Evolutionary conservation across 2,113 vertebrate species (phyloP), one percentile per base, ranked within the genome.

Genomic region (Zingel zingel): DNA sequence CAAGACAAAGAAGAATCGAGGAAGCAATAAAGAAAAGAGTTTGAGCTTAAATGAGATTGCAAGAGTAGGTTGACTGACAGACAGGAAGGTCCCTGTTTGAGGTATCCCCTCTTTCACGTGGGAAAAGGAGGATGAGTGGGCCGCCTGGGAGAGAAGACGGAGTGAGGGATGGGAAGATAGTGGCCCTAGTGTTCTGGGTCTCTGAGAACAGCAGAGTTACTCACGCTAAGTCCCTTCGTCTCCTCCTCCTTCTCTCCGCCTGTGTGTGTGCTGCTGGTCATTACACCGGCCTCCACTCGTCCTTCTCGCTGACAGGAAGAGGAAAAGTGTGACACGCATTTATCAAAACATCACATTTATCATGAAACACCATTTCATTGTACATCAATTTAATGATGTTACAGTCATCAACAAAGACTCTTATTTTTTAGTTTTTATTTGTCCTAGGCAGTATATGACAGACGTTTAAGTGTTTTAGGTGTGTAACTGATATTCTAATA

Each of bases 281-380:
- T 96, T 78, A 99, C 88, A 23, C 97, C 98, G 27, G 96, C 95
- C 96, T 98, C 97, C 72, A 99, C 96, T 78, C 48, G 94, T n/a
- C 97, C 98, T 94, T 98, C 97, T 72, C 98, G 95, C 98, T 99
- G 74, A 13, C 81, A 90, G 72, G 82, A 75, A 74, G 43, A 83
- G 7, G 2, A 50, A 23, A 45, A 79, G 51, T 45, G 19, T 88
- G 30, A 76, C 16, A 39, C 19, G 51, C 18, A 53, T 54, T 85
- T n/a, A 84, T 64, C 18, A 71, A 73, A 76, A 71, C 18, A 21
- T 4, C 13, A 43, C 10, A 43, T 39, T 39, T 39, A 39, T 43
- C 39, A 43, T 43, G 39, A 3, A 43, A 43, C 39, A 51, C 30
- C 14, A 77, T 36, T 62, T 77, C 4, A 57, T 8, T 68, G 14